Conservation (phyloP, 2,888 invertebrate genomes). For the Hemicrepidius hirtus region DNA sequence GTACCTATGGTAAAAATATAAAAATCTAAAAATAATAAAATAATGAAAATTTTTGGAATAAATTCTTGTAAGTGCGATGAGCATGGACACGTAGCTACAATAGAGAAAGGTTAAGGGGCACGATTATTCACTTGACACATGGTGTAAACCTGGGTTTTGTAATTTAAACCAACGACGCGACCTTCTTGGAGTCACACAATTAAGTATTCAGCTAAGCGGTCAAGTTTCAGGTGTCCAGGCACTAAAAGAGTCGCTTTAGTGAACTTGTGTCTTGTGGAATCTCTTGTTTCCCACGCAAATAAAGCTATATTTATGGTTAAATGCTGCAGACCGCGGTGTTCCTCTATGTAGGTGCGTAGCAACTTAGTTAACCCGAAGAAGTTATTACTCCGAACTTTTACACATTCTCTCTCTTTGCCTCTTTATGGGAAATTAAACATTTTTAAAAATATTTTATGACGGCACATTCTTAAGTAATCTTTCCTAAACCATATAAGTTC, state of each 20-base stretch:
- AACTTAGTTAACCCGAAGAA: conserved; percentile 42
- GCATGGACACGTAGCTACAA: conserved; percentile 25
- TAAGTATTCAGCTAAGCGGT: conserved; percentile 41
- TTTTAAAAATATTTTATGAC: too few species aligned
- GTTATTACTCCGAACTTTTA: conserved; percentile 21
- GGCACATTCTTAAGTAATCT: too few species aligned
- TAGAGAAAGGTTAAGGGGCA: conserved; percentile 39
- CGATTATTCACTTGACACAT: conserved; percentile 36
- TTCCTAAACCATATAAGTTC: too few species aligned
- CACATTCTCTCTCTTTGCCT: conserved; percentile 11
- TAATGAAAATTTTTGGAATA: conserved; percentile 28
- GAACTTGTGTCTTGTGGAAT: conserved; percentile 53
- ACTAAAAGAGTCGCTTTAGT: conserved; percentile 47
- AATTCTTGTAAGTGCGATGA: conserved; percentile 4
- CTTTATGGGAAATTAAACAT: neutral
- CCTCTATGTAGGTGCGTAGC: conserved; percentile 48
- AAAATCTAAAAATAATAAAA: neutral
- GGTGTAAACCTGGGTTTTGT: conserved; percentile 30
- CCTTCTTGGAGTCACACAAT: conserved; percentile 48
- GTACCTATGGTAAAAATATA: neutral
- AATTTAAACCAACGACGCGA: conserved; percentile 45
- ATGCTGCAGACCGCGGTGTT: conserved; percentile 44
- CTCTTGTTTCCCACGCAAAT: conserved; percentile 63
- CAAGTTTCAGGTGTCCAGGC: conserved; percentile 40
- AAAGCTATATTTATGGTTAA: conserved; percentile 61